These are phyloP conservation scores for Agrotis segetum DNA, from an alignment of 2,888 invertebrate genomes.

Conservation along the genomic window DNA sequence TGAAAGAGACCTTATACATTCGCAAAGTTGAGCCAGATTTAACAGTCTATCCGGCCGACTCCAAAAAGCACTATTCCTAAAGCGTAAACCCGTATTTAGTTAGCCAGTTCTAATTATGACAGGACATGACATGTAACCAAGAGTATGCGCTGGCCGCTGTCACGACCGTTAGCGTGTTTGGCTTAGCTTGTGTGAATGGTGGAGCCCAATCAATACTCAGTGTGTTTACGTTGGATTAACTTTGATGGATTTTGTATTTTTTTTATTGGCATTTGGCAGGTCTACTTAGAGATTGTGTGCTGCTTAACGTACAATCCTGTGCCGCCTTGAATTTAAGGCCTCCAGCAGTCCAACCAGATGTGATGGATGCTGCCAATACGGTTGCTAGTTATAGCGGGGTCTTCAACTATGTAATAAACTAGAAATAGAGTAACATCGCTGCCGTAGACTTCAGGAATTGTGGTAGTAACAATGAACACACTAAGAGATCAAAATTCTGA, in stretches of 20 bases:
- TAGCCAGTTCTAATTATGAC: slow-evolving; percentile 27
- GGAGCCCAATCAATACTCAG: background rate
- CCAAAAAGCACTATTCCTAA: too few relatives aligned
- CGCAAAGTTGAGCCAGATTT: too few relatives aligned
- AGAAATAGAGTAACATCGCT: background rate
- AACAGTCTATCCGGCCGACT: too few relatives aligned
- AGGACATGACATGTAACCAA: background rate
- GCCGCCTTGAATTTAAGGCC: too few relatives aligned
- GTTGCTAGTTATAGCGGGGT: background rate
- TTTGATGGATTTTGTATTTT: background rate
- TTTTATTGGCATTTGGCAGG: too few relatives aligned
- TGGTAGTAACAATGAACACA: background rate
- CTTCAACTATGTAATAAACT: background rate
- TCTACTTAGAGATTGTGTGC: too few relatives aligned
- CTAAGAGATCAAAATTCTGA: background rate
- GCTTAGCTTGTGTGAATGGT: background rate
- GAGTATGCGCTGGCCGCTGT: background rate
- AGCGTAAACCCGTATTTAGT: too few relatives aligned
- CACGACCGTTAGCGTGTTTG: background rate
- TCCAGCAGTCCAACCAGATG: too few relatives aligned
- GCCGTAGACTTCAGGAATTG: background rate
- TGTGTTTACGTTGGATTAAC: background rate
- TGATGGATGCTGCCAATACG: background rate
- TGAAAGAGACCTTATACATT: too few relatives aligned
- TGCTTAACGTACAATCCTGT: too few relatives aligned